A percentile compares a stretch with the other conserved stretches of the same genome.
These are phyloP conservation scores for Stenotaenia linearis DNA, from an alignment of 2,888 invertebrate species.

Conservation along the genomic window DNA sequence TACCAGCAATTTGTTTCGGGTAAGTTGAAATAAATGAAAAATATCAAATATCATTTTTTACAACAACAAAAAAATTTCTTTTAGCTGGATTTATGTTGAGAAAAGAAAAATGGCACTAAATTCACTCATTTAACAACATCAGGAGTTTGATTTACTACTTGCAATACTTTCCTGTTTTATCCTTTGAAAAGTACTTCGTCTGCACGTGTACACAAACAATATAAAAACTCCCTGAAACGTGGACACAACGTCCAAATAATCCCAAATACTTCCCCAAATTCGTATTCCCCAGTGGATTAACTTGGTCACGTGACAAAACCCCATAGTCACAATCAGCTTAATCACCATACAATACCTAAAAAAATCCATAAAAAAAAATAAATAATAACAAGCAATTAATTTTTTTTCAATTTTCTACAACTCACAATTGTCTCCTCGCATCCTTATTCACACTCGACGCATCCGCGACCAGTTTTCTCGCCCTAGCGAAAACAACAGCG, in stretches of 20 bases:
- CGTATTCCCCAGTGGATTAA: background rate
- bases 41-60: no score
- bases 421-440: background rate
- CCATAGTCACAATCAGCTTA: background rate
- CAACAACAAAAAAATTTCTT: no score
- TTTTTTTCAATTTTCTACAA: no score
- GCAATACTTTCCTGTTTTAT: no score
- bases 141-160: no score
- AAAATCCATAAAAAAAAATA: no score
- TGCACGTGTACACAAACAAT: background rate
- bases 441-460: background rate
- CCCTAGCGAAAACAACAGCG: background rate
- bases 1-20: background rate
- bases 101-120: no score
- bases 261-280: background rate
- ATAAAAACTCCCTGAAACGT: background rate
- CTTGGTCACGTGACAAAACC: background rate
- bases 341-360: background rate
- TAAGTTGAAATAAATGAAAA: no score
- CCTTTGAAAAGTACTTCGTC: background rate
- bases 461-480: background rate
- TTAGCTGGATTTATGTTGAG: no score
- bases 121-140: no score
- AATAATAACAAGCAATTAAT: no score
- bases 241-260: background rate